Evolutionary conservation across 2,797 vertebrate species (phyloP).

Genomic region (Petrocephalus sullivani): DNA sequence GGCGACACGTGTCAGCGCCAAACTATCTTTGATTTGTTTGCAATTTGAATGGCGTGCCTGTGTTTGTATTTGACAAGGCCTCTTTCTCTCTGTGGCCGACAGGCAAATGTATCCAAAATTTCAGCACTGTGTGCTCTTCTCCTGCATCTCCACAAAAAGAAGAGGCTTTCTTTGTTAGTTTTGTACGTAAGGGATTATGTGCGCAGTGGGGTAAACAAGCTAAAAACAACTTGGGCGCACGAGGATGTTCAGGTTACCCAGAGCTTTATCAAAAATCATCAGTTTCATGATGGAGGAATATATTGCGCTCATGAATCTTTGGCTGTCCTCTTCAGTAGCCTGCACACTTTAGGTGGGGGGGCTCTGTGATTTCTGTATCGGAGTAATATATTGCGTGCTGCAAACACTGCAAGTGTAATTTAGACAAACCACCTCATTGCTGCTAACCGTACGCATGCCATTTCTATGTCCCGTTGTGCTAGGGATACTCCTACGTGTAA

Average conservation of each 20-base stretch:
- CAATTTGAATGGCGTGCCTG: slow-evolving; percentile 20
- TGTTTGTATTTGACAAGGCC: neutral
- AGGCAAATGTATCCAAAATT: slow-evolving; percentile 16
- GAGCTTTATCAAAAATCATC: neutral
- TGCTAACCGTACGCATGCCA: too few species aligned
- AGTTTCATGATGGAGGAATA: neutral
- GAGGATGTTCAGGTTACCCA: neutral
- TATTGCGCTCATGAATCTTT: neutral
- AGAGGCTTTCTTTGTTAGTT: neutral
- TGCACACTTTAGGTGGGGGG: neutral
- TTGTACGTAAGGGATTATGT: neutral
- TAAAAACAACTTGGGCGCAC: neutral
- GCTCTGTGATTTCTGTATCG: neutral
- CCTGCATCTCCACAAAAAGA: neutral
- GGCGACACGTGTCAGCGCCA: neutral
- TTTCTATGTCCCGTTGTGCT: neutral
- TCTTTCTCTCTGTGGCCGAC: neutral
- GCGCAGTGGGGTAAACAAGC: neutral
- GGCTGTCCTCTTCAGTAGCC: neutral
- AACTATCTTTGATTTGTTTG: slow-evolving; percentile 7
- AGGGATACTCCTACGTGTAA: neutral
- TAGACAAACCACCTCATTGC: neutral
- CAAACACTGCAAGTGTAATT: neutral
- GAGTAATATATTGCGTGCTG: neutral
- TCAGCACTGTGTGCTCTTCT: neutral